Conservation (phyloP, 2,797 vertebrate genomes). For the Melanotaenia maccullochi region DNA sequence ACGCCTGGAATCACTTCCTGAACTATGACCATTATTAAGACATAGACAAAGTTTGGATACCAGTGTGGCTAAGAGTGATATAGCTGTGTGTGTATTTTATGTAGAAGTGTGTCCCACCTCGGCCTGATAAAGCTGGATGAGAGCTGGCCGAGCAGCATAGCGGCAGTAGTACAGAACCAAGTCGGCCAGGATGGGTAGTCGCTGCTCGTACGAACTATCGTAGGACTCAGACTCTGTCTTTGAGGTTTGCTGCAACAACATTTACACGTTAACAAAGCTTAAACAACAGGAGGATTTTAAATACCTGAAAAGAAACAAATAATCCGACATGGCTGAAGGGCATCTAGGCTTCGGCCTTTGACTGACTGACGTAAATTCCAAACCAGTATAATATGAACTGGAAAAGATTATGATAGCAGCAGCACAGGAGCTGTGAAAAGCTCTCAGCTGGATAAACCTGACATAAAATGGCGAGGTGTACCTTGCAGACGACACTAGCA, state of each 20-base stretch:
- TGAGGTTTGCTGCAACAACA: constrained; percentile 82
- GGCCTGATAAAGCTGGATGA: constrained; percentile 95
- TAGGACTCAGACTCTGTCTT: constrained; percentile 84
- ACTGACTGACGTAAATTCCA: neutral
- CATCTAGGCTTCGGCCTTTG: neutral
- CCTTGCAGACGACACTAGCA: constrained; percentile 90
- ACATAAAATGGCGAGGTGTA: constrained; percentile 55
- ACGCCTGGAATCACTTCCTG: constrained; percentile 17
- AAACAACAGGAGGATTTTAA: neutral
- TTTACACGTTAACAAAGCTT: neutral
- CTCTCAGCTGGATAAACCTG: constrained; percentile 9
- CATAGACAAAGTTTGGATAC: neutral
- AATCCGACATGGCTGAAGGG: neutral
- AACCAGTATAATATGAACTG: neutral
- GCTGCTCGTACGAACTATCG: constrained; percentile 81
- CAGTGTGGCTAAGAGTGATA: no score
- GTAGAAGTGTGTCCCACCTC: constrained; percentile 83
- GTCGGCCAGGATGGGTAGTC: constrained; percentile 92
- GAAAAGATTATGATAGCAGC: neutral
- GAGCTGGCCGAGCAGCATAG: constrained; percentile 85
- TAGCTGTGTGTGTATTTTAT: constrained; percentile 1
- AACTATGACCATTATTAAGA: neutral
- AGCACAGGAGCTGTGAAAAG: neutral
- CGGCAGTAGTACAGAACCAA: constrained; percentile 97
- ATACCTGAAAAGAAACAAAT: neutral